Conservation (phyloP, 1,140 invertebrate genomes). For the Nymphalis io region DNA sequence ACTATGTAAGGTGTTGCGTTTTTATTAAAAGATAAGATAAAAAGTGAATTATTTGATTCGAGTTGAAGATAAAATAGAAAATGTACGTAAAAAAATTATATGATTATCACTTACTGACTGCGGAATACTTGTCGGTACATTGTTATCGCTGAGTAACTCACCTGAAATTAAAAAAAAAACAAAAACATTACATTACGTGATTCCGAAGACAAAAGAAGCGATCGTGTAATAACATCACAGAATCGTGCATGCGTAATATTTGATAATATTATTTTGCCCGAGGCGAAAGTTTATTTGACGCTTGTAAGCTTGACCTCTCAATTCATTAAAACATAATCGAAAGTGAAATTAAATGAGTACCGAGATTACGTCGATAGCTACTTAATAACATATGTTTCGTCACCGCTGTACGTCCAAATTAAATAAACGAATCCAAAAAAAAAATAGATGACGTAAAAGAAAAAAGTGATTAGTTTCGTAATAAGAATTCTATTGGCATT, state of each 20-base stretch:
- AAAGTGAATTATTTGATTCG: no score
- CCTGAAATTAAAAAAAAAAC: slow-evolving; percentile 53
- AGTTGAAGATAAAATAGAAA: no score
- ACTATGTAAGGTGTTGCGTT: no score
- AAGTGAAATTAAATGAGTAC: slow-evolving; percentile 73
- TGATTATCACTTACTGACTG: neutral
- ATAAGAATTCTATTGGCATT: slow-evolving; percentile 22
- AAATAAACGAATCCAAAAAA: slow-evolving; percentile 32
- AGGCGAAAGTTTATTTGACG: slow-evolving; percentile 37
- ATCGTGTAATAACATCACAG: slow-evolving; percentile 5
- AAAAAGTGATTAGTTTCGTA: slow-evolving; percentile 42
- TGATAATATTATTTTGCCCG: slow-evolving; percentile 34
- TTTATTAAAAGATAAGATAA: no score
- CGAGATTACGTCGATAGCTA: slow-evolving; percentile 59
- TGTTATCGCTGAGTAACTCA: slow-evolving; percentile 37
- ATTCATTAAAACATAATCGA: slow-evolving; percentile 73
- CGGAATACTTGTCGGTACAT: neutral
- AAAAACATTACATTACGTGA: slow-evolving; percentile 19
- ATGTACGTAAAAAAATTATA: neutral
- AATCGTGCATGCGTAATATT: slow-evolving; percentile 37
- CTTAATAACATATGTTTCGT: slow-evolving; percentile 55
- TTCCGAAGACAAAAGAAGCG: neutral
- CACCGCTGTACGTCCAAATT: slow-evolving; percentile 30
- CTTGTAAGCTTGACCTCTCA: slow-evolving; percentile 56
- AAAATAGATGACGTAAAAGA: slow-evolving; percentile 21